phyloP scores from a whole-genome alignment of 2,888 invertebrate genomes.

The Drosophila infuscata region DNA sequence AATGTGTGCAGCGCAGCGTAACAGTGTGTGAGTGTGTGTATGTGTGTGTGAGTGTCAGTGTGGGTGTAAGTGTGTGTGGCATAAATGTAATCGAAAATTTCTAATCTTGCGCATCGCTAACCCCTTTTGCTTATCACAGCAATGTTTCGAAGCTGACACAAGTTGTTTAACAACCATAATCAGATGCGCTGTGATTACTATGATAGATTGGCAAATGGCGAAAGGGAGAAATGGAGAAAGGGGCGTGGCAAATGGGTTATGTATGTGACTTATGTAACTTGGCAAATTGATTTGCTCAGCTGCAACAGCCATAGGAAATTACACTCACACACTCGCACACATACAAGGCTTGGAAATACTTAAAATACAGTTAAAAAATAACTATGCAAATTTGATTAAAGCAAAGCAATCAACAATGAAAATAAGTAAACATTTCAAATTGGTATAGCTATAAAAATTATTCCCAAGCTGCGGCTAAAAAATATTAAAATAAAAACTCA shows the following conservation, averaged over 20 bases:
- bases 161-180: slow-evolving; percentile 25
- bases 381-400: neutral
- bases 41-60: slow-evolving; percentile 1
- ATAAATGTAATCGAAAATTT: slow-evolving; percentile 58
- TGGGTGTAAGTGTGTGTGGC: slow-evolving; percentile 6
- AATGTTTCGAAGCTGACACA: slow-evolving; percentile 3
- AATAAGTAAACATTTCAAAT: neutral
- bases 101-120: slow-evolving; percentile 45
- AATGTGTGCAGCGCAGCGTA: slow-evolving; percentile 32
- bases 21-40: neutral
- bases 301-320: neutral
- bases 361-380: neutral
- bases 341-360: neutral
- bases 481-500: too few relatives aligned
- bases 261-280: slow-evolving; percentile 43
- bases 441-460: neutral
- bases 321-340: neutral
- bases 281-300: slow-evolving; percentile 50
- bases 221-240: neutral
- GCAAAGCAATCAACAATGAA: neutral
- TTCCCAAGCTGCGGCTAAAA: neutral
- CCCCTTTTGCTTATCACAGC: slow-evolving; percentile 23
- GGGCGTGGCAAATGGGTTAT: neutral
- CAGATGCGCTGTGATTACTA: slow-evolving; percentile 2
- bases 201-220: neutral